Evolutionary conservation across 2,888 invertebrate genomes (phyloP), one percentile per base, ranked within the genome.

Genomic region (Nesidiocoris tenuis): DNA sequence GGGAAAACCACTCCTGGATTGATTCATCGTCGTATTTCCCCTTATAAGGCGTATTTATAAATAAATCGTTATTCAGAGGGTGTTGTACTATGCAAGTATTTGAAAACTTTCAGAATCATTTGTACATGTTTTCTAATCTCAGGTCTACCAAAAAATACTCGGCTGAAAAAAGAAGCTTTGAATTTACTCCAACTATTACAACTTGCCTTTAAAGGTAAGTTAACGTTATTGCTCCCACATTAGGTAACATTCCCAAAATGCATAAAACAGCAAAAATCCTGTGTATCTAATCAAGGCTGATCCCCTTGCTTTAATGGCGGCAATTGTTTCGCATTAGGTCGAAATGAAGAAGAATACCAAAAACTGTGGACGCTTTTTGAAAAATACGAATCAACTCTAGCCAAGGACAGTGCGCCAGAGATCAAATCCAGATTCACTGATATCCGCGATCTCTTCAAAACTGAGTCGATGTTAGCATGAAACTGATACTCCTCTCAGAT

Each of bases 91-190:
- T n/a, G n/a, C n/a, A n/a, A n/a, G n/a, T n/a, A n/a, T n/a, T n/a
- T n/a, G n/a, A n/a, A n/a, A n/a, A n/a, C n/a, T n/a, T n/a, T n/a
- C n/a, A n/a, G n/a, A n/a, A n/a, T n/a, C n/a, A n/a, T n/a, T n/a
- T n/a, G n/a, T n/a, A n/a, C n/a, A n/a, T n/a, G n/a, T n/a, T n/a
- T n/a, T n/a, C n/a, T n/a, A n/a, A n/a, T n/a, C n/a, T 68, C 77
- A 81, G 80, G 80, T 39, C 75, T 81, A 16, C 67, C 79, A 19
- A 80, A 80, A 77, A 80, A 80, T 78, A 80, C 80, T 72, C 79
- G 75, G 71, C 78, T 81, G 67, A 80, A 80, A 63, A 82, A 82
- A 78, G 79, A 81, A 68, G n/a, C 86, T 24, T 63, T 77, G 22
- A 77, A 76, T 64, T 65, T 77, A 1, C 56, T 77, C 9, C 72